Evolutionary conservation across 2,113 vertebrate genomes (phyloP), one percentile per base, ranked within the genome.

Genomic region (Origma solitaria): DNA sequence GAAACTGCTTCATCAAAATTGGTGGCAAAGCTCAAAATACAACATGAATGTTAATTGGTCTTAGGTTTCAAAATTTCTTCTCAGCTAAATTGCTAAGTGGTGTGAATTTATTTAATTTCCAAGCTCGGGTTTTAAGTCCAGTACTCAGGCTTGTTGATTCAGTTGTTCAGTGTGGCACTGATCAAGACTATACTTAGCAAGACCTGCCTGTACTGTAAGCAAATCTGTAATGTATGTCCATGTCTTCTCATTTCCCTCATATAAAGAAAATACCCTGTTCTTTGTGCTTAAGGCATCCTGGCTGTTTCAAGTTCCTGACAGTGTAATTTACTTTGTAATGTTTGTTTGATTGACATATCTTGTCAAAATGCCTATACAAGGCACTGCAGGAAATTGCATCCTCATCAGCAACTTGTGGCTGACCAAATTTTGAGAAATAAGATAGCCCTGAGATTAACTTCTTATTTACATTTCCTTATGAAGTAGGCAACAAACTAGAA

Each of bases 391-490:
- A 75, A 69, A 90, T 49, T 76, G 23, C 25, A 87, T 24, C 49
- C 4, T 0, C 49, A 79, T 81, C 53, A 88, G 75, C 64, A 88
- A 42, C 27, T 69, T 70, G 13, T 72, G 38, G 61, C 31, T 78
- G 50, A 65, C 45, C 24, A 56, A 60, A 89, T 92, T 85, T 66
- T 89, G 54, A 92, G 76, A 89, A 94, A 95, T 72, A 27, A 76
- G 33, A 85, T 76, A 79, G 47, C 47, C 25, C 42, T 82, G 65
- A 30, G 8, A 81, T 1, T 86, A 54, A 57, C 20, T 88, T 94
- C 78, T 89, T 95, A 66, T 93, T 95, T 96, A 86, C 64, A 49
- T 94, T 94, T 18, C 51, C 68, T 78, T 89, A 73, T 37, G n/a
- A 88, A 88, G 17, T 17, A 81, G 50, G 65, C 68, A 92, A 94